Evolutionary conservation across 2,888 invertebrate species (phyloP), one percentile per base, ranked within the genome.

Genomic region (Cryptus viduatorius): DNA sequence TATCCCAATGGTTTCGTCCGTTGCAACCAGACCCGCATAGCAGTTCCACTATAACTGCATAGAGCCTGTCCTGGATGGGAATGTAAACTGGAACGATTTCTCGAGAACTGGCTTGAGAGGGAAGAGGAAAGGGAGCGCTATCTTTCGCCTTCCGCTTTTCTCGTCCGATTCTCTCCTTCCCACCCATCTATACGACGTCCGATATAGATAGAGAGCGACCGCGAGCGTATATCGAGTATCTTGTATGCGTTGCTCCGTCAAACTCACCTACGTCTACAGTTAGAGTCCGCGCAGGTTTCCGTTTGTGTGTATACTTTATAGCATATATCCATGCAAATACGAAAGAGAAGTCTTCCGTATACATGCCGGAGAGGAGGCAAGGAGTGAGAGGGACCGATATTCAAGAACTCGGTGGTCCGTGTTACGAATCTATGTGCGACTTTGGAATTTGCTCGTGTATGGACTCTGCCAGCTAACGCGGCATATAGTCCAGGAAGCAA

Each of bases 51-150:
- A 68, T 19, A 65, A 68, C 71, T 68, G 61, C 77, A 67, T 77
- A 69, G 69, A 67, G 75, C 65, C 37, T 48, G 73, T 61, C 77
- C 64, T 37, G 67, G 79, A 85, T 86, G 77, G 79, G 65, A 68
- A 79, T 85, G 81, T 81, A 64, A 88, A 84, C 85, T 86, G 73
- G 82, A 88, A 88, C 89, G 86, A 88, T 89, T 89, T 85, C 83
- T 87, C 84, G 87, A 86, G 82, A 89, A 88, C 88, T 88, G 82
- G 69, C 78, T 80, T 65, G 72, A 67, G 73, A 16, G 48, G n/a
- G 19, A 19, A 24, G 14, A 12, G 48, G 14, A 31, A 31, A 16
- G 31, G 24, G 12, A 19, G 65, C 7, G 31, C 79, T 81, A 76
- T 86, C 76, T 84, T 83, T 68, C 61, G 59, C 61, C 77, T 77